Conservation (phyloP, 2,797 vertebrate genomes). For the Spinus pinus region DNA sequence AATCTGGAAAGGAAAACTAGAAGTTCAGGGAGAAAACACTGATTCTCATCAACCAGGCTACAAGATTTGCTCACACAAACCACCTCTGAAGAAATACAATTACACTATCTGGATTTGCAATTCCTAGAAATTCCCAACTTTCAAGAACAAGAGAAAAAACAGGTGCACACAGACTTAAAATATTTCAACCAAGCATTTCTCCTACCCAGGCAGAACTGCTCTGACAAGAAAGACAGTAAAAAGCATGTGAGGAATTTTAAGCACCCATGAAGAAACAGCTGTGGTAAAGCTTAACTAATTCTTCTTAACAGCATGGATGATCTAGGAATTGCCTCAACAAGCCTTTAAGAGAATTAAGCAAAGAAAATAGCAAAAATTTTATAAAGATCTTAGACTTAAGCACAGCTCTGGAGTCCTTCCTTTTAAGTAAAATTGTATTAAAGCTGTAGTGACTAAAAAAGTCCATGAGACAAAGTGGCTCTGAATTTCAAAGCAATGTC, state of each 20-base stretch:
- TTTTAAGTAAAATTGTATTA: neutral
- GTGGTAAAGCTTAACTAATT: constrained; percentile 16
- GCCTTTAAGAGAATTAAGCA: neutral
- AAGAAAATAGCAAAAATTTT: neutral
- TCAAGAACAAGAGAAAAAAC: neutral
- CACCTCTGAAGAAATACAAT: neutral
- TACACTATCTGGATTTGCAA: neutral
- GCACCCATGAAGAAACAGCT: constrained; percentile 21
- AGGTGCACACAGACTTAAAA: neutral
- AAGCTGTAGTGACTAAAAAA: neutral
- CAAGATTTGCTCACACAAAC: neutral
- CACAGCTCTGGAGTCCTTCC: neutral
- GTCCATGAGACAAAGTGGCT: neutral
- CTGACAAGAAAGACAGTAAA: neutral
- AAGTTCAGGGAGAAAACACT: neutral
- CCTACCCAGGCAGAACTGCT: neutral
- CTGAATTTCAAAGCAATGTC: neutral
- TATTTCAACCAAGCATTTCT: constrained; percentile 8
- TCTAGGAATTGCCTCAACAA: constrained; percentile 7
- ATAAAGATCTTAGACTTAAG: neutral
- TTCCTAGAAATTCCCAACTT: constrained; percentile 20
- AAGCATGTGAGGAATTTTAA: constrained; percentile 24
- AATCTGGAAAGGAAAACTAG: neutral
- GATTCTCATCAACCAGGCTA: neutral
- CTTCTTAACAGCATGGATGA: neutral